phyloP scores from a whole-genome alignment of 2,113 vertebrate species.

The Myrmecophaga tridactyla region DNA sequence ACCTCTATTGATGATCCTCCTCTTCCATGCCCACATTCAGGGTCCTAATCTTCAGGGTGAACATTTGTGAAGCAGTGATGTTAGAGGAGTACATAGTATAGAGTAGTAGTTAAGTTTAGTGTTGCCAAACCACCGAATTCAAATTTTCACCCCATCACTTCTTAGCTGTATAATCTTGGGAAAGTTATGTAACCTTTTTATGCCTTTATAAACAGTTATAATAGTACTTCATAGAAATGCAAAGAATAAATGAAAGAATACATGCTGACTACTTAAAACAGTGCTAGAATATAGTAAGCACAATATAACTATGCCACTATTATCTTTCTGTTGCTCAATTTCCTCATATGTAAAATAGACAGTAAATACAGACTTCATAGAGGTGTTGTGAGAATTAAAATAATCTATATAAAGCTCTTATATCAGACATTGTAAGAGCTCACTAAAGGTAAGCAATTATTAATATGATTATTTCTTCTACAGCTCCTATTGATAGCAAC shows the following conservation, averaged over 20 bases:
- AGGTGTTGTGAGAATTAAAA: neutral
- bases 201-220: neutral
- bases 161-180: neutral
- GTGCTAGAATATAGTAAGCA: neutral
- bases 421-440: neutral
- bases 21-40: neutral
- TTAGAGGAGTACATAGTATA: neutral
- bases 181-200: neutral
- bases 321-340: neutral
- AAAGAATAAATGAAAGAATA: neutral
- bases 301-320: neutral
- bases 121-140: neutral
- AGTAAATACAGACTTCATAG: neutral
- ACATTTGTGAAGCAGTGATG: neutral
- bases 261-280: neutral
- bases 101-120: neutral
- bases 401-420: neutral
- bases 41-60: neutral
- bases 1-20: neutral
- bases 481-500: neutral
- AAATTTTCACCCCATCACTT: neutral
- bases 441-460: neutral
- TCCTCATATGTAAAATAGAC: neutral
- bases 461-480: neutral
- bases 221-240: neutral